Base-by-base conservation (phyloP, 1,140 invertebrate species). In the Agrypnia vestita region DNA sequence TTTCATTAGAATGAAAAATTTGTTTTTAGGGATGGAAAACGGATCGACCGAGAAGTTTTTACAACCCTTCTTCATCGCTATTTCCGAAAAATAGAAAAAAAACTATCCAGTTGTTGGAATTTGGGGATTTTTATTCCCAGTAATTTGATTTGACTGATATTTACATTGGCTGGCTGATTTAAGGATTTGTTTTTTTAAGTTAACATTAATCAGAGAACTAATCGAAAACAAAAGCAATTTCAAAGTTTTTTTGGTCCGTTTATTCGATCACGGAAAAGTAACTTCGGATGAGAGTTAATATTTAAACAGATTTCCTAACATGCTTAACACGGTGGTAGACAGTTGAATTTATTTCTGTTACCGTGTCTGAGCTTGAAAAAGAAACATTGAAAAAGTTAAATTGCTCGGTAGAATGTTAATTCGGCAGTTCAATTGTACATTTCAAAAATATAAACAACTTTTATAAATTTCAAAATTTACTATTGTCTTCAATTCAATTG, bases 171-270 rank as follows among this genome's bases (percentile, higher is more conserved):
- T 47, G 44, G 19, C 25, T 75, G 73, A 59, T 56, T 55, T 56
- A 74, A 56, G 47, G 17, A 55, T 44, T 75, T 75, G 73, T 75
- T 75, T 75, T 35, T 75, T 75, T 59, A 75, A 35, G 55, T 75
- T 53, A 75, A 61, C 73, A 75, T 75, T 75, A 75, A 75, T 75
- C 73, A 75, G 12, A 8, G 12, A 75, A 75, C 73, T 75, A 59
- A 75, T 75, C 73, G 73, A 44, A 59, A 75, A 75, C 73, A 59
- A 75, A 75, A 75, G 73, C 44, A 59, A 61, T 75, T 75, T 15
- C 21, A 35, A 75, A 75, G 55, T 59, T 59, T 75, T 61, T 59
- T 56, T 56, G 56, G n/a, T 25, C n/a, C 59, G 21, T 43, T 3
- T 13, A 64, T 25, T 25, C n/a, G 61, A 25, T 43, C 19, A 25